phyloP scores from a whole-genome alignment of 2,797 vertebrate species.

The Nasua narica region DNA sequence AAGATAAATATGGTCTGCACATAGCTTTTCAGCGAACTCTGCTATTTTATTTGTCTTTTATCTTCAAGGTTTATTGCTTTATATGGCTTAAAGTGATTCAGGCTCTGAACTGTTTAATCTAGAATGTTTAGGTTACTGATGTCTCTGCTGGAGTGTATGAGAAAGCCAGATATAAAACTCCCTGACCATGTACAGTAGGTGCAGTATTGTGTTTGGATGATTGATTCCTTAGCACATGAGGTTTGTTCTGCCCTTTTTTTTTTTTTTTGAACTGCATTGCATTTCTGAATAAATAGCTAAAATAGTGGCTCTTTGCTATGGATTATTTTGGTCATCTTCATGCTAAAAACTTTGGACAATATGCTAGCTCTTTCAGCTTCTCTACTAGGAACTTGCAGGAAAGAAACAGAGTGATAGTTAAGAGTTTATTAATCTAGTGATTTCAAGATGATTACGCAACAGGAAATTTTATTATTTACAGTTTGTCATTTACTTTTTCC shows the following conservation, averaged over 20 bases:
- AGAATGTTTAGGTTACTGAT: conserved; percentile 58
- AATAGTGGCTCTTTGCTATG: not conserved
- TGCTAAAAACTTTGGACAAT: conserved; percentile 69
- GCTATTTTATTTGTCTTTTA: conserved; percentile 62
- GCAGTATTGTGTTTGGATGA: conserved; percentile 34
- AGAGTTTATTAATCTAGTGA: conserved; percentile 72
- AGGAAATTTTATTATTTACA: conserved; percentile 65
- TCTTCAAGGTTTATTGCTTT: conserved; percentile 66
- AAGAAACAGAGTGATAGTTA: conserved; percentile 57
- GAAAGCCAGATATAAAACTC: not conserved
- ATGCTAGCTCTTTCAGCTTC: conserved; percentile 64
- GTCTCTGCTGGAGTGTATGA: conserved; percentile 27
- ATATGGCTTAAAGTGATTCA: conserved; percentile 40
- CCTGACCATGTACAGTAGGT: not conserved
- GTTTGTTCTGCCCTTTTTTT: not conserved
- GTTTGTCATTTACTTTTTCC: not conserved
- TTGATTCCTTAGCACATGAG: conserved; percentile 11
- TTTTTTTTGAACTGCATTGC: conserved; percentile 14
- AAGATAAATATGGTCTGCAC: conserved; percentile 54
- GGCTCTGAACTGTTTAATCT: conserved; percentile 65
- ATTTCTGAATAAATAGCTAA: conserved; percentile 48
- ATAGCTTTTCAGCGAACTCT: conserved; percentile 56
- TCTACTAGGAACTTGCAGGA: conserved; percentile 56
- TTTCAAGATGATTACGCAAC: conserved; percentile 74
- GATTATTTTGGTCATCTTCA: conserved; percentile 65